Conservation (phyloP, 1,140 invertebrate genomes). For the Meloidogyne exigua region DNA sequence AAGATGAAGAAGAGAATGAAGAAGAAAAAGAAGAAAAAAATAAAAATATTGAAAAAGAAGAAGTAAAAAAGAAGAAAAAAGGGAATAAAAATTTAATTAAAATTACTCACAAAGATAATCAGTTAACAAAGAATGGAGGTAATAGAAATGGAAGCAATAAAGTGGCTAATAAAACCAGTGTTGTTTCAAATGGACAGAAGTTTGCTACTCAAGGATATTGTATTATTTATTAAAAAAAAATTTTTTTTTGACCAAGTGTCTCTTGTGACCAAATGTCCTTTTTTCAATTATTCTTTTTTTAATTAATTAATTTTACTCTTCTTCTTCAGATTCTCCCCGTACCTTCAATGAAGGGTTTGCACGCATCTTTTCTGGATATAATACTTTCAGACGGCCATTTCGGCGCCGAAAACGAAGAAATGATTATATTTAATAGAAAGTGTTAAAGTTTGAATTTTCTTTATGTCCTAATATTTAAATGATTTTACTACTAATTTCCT, state of each 20-base stretch:
- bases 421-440: neutral
- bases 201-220: conserved; percentile 1
- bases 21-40: neutral
- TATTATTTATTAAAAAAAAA: no score
- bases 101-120: neutral
- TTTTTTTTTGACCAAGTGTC: no score
- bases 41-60: neutral
- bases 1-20: neutral
- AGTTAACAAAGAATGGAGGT: neutral
- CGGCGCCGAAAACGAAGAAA: neutral
- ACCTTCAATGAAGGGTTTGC: neutral
- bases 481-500: no score
- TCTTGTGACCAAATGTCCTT: no score
- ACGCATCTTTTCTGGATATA: neutral
- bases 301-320: neutral
- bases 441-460: no score
- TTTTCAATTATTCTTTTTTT: neutral
- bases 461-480: no score
- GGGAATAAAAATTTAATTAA: no score
- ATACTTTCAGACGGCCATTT: neutral
- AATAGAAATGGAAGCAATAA: neutral
- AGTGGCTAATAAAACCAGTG: neutral
- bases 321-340: neutral
- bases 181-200: neutral
- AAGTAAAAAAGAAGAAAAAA: neutral